phyloP scores from a whole-genome alignment of 2,797 vertebrate species.

The Epinephelus malabaricus region DNA sequence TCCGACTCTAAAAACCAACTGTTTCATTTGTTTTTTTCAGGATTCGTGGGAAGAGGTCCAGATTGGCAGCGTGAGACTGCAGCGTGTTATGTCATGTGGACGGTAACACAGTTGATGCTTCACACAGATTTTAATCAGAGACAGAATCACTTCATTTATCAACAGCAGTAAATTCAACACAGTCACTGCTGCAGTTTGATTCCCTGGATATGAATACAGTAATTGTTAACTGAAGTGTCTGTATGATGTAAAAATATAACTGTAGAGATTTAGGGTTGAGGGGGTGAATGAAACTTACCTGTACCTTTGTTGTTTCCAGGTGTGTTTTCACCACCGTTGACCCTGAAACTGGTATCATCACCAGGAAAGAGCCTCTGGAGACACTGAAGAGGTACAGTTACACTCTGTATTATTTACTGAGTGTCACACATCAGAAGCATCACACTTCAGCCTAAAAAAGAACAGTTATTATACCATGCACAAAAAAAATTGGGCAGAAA shows the following conservation, averaged over 20 bases:
- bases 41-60: conserved; percentile 93
- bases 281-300: background rate
- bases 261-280: background rate
- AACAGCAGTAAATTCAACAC: background rate
- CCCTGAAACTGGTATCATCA: conserved; percentile 90
- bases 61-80: conserved; percentile 90
- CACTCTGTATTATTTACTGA: too few relatives aligned
- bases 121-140: conserved; percentile 15
- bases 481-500: background rate
- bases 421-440: background rate
- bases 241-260: background rate
- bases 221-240: background rate
- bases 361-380: conserved; percentile 92
- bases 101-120: conserved; percentile 84
- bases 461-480: background rate
- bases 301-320: conserved; percentile 77
- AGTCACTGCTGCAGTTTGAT: background rate
- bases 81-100: conserved; percentile 89
- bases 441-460: background rate
- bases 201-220: background rate
- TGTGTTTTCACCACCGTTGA: conserved; percentile 94
- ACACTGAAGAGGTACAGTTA: conserved; percentile 90
- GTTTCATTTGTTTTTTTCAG: conserved; percentile 79
- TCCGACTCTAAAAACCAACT: conserved; percentile 60
- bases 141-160: conserved; percentile 20